A percentile compares a stretch with the other conserved stretches of the same genome.
These are phyloP conservation scores for Nesogale talazaci DNA, from an alignment of 2,113 vertebrate genomes.

Conservation along the genomic window DNA sequence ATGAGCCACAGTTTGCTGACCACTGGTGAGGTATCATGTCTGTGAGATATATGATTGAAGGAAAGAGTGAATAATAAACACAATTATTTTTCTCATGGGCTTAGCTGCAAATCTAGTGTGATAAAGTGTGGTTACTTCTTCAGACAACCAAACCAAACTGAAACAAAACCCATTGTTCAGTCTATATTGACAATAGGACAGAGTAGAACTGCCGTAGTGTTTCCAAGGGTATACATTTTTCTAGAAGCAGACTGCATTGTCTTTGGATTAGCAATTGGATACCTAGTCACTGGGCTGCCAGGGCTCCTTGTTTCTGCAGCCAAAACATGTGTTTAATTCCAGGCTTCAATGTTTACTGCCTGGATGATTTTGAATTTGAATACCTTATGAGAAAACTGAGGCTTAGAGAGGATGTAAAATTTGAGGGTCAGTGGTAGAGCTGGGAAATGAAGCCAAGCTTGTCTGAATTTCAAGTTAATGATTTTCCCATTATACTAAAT, in stretches of 20 bases:
- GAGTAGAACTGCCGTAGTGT: no score
- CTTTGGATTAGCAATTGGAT: no score
- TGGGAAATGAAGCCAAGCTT: not conserved
- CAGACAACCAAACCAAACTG: not conserved
- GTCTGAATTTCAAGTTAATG: not conserved
- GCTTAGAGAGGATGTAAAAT: not conserved
- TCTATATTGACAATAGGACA: no score
- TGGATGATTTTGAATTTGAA: not conserved
- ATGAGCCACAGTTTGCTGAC: not conserved
- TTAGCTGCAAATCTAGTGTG: not conserved
- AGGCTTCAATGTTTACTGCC: not conserved
- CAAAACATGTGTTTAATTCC: not conserved
- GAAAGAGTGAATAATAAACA: not conserved
- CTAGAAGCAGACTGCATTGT: no score
- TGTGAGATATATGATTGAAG: not conserved
- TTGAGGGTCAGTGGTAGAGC: not conserved
- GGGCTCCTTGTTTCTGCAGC: no score
- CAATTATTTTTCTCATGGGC: not conserved
- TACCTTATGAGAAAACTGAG: slow-evolving; percentile 9
- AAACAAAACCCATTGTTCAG: not conserved
- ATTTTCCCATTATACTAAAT: slow-evolving; percentile 38
- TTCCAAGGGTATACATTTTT: no score
- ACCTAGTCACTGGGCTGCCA: no score
- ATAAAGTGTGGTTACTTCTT: not conserved
- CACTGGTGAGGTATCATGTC: not conserved